A percentile compares a stretch with the other conserved stretches of the same genome.
These are phyloP conservation scores for human (Homo sapiens) DNA, from an alignment of 2,113 vertebrate species.

Conservation along the genomic window GRCh38 chr1:55351501-55352000, in stretches of 20 bases:
- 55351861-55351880: conserved; percentile 35
- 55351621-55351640: conserved; percentile 19
- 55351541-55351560: neutral
- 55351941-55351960: neutral
- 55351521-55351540: neutral
- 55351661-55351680: conserved; percentile 46
- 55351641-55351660: conserved; percentile 28
- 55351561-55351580: neutral
- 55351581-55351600: conserved; percentile 8
- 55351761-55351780: conserved; percentile 10
- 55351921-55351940: neutral
- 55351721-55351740: neutral
- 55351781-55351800: conserved; percentile 35
- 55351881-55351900: conserved; percentile 3
- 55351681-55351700: conserved; percentile 27
- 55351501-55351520: neutral
- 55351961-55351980: neutral
- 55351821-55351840: conserved; percentile 53
- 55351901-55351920: neutral
- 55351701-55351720: neutral
- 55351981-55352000: neutral
- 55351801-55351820: conserved; percentile 52
- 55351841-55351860: conserved; percentile 35
- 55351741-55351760: neutral
- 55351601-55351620: neutral